Percentiles rank a stretch among this genome's conserved stretches.
Evolutionary conservation across 1,140 invertebrate species (phyloP).

Genomic region (Dolichoris vasculosae): DNA sequence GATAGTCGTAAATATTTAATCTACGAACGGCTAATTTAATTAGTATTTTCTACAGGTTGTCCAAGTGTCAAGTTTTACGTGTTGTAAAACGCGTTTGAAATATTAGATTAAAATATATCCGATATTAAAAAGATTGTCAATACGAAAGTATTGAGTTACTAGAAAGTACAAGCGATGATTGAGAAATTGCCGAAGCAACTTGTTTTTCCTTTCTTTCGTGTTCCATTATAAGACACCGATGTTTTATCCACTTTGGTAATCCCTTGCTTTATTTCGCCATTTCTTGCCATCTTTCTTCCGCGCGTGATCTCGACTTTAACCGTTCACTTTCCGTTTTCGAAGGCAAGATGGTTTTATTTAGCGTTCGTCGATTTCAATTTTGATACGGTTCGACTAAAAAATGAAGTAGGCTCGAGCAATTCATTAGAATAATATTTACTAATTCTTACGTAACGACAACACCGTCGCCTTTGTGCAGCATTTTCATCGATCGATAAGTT

Average conservation of each 20-base stretch:
- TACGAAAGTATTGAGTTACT: neutral
- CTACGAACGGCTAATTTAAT: neutral
- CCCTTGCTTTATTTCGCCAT: slow-evolving; percentile 29
- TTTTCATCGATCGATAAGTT: neutral
- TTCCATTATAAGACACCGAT: neutral
- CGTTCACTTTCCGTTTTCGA: slow-evolving; percentile 23
- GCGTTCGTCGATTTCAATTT: slow-evolving; percentile 44
- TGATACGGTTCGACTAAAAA: neutral
- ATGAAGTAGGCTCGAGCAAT: neutral
- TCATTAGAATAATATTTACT: neutral
- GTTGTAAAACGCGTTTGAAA: neutral
- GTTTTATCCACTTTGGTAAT: slow-evolving; percentile 28
- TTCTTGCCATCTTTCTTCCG: slow-evolving; percentile 34
- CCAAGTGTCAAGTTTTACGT: neutral
- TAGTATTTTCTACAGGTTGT: neutral
- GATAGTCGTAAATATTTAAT: neutral
- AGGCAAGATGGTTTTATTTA: slow-evolving; percentile 1
- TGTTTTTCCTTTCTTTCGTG: neutral
- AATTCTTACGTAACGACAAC: neutral
- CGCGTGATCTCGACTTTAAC: neutral
- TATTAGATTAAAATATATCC: neutral
- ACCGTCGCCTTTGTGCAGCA: neutral
- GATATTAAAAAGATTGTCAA: neutral
- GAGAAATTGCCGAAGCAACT: slow-evolving; percentile 24
- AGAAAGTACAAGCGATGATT: neutral